These are phyloP conservation scores for Drosophila ananassae DNA, from an alignment of 1,140 invertebrate genomes.

Conservation along the genomic window DNA sequence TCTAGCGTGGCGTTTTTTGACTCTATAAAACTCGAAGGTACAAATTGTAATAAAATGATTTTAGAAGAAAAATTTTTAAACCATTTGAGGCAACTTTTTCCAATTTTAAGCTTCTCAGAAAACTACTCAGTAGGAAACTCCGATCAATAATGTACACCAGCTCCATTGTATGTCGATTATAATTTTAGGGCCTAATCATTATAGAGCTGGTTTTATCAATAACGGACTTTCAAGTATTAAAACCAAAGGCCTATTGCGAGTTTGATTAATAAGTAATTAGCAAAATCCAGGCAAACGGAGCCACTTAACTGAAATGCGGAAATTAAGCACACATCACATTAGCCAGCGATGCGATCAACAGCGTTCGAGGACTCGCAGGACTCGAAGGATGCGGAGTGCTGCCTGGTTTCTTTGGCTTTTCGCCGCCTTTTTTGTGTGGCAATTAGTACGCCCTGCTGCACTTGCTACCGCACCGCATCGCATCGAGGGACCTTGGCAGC, in stretches of 20 bases:
- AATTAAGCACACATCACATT: conserved; percentile 56
- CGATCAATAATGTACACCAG: too few relatives aligned
- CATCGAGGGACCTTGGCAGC: conserved; percentile 42
- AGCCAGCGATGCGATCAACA: conserved; percentile 47
- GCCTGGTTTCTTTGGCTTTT: conserved; percentile 39
- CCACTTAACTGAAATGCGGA: conserved; percentile 57
- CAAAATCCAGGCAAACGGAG: conserved; percentile 40
- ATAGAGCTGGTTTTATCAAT: too few relatives aligned
- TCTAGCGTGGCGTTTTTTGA: too few relatives aligned
- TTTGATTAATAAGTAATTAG: conserved; percentile 57
- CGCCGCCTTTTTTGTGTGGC: conserved; percentile 55
- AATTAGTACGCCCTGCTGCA: conserved; percentile 66
- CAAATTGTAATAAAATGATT: too few relatives aligned
- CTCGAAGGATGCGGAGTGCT: conserved; percentile 26
- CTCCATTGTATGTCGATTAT: too few relatives aligned
- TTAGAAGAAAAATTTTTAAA: too few relatives aligned
- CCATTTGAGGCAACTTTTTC: too few relatives aligned
- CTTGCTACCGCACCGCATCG: conserved; percentile 26
- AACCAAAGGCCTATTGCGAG: conserved; percentile 2
- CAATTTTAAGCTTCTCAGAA: too few relatives aligned
- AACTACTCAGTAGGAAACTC: too few relatives aligned
- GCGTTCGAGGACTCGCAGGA: conserved; percentile 33
- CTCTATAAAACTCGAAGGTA: too few relatives aligned
- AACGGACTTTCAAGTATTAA: not conserved
- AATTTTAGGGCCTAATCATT: too few relatives aligned